Conservation (phyloP, 2,888 invertebrate species). For the Melanophora roralis region DNA sequence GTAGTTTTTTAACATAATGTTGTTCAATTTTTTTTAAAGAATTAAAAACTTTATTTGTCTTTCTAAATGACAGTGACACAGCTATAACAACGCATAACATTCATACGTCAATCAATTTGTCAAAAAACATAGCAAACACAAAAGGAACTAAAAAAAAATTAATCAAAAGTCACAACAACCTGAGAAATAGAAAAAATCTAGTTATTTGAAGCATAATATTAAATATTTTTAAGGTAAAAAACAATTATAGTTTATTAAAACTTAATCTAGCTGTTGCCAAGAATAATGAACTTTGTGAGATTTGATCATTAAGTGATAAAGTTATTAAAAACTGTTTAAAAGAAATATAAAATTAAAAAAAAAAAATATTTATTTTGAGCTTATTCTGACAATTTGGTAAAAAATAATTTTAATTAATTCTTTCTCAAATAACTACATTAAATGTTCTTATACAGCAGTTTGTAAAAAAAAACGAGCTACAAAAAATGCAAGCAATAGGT, state of each 20-base stretch:
- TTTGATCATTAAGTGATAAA: too few relatives aligned
- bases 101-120: constrained; percentile 55
- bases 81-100: constrained; percentile 30
- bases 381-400: too few relatives aligned
- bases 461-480: too few relatives aligned
- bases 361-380: too few relatives aligned
- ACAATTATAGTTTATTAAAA: too few relatives aligned
- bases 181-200: constrained; percentile 26
- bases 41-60: constrained; percentile 31
- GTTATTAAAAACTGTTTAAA: too few relatives aligned
- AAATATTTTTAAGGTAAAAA: neutral
- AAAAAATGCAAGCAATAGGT: too few relatives aligned
- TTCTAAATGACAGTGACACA: constrained; percentile 23
- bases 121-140: constrained; percentile 7
- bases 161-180: neutral
- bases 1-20: neutral
- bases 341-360: too few relatives aligned
- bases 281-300: neutral
- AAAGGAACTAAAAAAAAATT: neutral
- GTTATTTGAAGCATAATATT: neutral
- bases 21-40: neutral
- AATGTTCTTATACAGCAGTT: too few relatives aligned
- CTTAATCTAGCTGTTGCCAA: too few relatives aligned
- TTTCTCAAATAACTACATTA: too few relatives aligned
- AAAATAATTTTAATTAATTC: too few relatives aligned